Evolutionary conservation across 2,888 invertebrate species (phyloP), one percentile per base, ranked within the genome.

Genomic region (Pristionchus mayeri): DNA sequence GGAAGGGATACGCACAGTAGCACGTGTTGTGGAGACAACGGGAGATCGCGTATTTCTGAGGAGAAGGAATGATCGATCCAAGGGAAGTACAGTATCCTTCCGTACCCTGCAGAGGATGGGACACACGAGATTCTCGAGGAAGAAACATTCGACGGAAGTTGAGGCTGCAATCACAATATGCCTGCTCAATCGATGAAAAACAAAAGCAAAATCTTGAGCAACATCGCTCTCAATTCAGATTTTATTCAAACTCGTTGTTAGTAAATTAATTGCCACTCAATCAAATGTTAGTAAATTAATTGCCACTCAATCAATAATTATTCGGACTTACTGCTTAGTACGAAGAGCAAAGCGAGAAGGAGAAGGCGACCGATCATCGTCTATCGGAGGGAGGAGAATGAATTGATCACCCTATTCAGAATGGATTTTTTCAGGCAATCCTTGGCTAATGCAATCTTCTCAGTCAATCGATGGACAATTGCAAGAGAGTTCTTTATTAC

Each of bases 401-500:
- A 54, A 54, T 54, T 21, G 54, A 54, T 54, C n/a, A 44, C 54
- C 4, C 4, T 54, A 54, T 54, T n/a, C n/a, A n/a, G 54, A 54
- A 16, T 54, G 44, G 6, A 44, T 44, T 44, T 9, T 44, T 16
- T 16, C 54, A 21, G 4, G 54, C 21, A 54, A 54, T 54, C 4
- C 7, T 54, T 18, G 54, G n/a, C 27, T 60, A 27, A 24, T 27
- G 24, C 16, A 27, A 16, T 18, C 4, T n/a, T n/a, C 60, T 18
- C 27, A 16, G 16, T 54, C 54, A 54, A 54, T 54, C 54, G 21
- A 71, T 0, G 40, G 24, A 44, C 54, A 54, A 54, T 4, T 13
- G 21, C 71, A 71, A 71, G 71, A 71, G 71, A 71, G 40, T 71
- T 71, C 71, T 71, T 71, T 71, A 71, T 71, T 71, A 24, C 11